These are phyloP conservation scores for Orthonevra nobilis DNA, from an alignment of 2,888 invertebrate species.

Conservation along the genomic window DNA sequence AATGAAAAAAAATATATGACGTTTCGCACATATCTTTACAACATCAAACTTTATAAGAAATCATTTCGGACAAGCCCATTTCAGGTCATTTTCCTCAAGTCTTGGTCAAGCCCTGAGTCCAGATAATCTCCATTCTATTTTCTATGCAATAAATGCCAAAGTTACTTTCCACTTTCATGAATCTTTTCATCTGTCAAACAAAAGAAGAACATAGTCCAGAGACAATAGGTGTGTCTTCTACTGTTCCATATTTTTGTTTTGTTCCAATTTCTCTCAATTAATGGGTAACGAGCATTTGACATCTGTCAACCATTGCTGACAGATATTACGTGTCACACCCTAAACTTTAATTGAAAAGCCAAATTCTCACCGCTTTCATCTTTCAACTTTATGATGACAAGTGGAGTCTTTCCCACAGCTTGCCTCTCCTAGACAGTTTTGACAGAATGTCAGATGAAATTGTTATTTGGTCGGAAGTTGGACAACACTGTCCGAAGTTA, in stretches of 20 bases:
- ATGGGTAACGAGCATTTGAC: not conserved
- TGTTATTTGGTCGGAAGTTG: too few relatives aligned
- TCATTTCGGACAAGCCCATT: too few relatives aligned
- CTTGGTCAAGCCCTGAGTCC: too few relatives aligned
- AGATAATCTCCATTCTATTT: too few relatives aligned
- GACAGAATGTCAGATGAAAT: slow-evolving; percentile 24
- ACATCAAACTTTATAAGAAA: too few relatives aligned
- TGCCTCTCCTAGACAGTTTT: not conserved
- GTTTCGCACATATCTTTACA: too few relatives aligned
- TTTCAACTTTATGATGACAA: not conserved
- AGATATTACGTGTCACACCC: slow-evolving; percentile 12
- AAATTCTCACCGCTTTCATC: slow-evolving; percentile 4
- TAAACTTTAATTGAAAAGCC: not conserved
- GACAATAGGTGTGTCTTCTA: slow-evolving; percentile 13
- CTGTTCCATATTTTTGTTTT: not conserved
- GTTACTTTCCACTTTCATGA: too few relatives aligned
- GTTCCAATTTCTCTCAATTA: slow-evolving; percentile 9
- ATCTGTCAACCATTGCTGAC: slow-evolving; percentile 9
- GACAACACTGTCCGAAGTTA: not conserved
- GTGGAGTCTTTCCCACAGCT: slow-evolving; percentile 9
- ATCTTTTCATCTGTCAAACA: too few relatives aligned
- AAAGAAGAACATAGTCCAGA: too few relatives aligned
- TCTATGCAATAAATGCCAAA: too few relatives aligned
- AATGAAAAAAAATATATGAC: too few relatives aligned
- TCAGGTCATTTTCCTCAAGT: too few relatives aligned